Evolutionary conservation across 2,797 vertebrate species (phyloP).

Genomic region (Catharus ustulatus): DNA sequence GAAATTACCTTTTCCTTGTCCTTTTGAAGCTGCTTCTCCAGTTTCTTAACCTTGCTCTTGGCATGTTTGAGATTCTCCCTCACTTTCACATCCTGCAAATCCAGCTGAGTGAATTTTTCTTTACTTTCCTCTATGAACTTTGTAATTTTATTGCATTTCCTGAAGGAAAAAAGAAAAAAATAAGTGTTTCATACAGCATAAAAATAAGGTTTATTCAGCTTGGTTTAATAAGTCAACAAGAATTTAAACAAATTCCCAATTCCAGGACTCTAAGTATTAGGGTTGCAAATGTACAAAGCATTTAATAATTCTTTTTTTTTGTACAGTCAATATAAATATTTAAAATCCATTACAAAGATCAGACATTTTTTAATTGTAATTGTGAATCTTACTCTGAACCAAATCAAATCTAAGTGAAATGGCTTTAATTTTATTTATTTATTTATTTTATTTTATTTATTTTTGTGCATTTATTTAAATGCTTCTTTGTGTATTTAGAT

Average conservation of each 20-base stretch:
- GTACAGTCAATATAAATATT: neutral
- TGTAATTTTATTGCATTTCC: constrained; percentile 88
- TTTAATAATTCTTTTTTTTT: neutral
- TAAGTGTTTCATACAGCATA: neutral
- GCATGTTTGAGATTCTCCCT: constrained; percentile 94
- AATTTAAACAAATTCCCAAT: neutral
- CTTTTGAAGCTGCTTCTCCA: constrained; percentile 93
- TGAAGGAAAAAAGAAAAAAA: constrained; percentile 55
- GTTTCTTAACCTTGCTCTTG: constrained; percentile 89
- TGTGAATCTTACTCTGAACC: neutral
- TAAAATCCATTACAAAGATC: neutral
- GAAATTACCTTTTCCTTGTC: constrained; percentile 91
- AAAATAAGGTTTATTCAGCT: neutral
- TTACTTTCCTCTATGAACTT: constrained; percentile 90
- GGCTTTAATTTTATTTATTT: neutral
- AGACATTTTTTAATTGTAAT: neutral
- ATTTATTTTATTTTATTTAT: neutral
- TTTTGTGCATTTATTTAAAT: neutral
- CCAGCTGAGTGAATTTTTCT: constrained; percentile 91
- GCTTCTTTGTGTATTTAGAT: neutral
- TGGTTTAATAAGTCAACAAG: neutral
- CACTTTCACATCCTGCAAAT: constrained; percentile 93
- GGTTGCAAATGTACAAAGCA: too few species aligned
- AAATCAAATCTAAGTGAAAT: neutral
- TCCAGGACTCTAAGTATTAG: too few species aligned